Evolutionary conservation across 2,113 vertebrate species (phyloP).

Genomic region (Pungitius pungitius): DNA sequence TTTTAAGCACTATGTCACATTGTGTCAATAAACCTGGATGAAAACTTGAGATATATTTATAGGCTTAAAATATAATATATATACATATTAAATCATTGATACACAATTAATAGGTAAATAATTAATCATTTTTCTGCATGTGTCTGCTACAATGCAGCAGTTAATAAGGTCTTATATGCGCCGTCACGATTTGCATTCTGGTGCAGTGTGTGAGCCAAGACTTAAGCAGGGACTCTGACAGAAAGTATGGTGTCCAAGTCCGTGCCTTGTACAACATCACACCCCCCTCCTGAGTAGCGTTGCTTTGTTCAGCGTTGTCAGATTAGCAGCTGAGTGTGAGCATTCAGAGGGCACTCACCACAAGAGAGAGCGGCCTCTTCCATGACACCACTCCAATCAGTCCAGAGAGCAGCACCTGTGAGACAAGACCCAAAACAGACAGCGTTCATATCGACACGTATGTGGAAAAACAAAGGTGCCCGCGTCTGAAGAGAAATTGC

Average conservation of each 20-base stretch:
- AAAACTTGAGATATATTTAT: neutral
- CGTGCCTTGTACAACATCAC: neutral
- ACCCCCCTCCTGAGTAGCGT: conserved; percentile 16
- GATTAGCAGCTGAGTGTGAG: conserved; percentile 37
- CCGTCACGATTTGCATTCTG: neutral
- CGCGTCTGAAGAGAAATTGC: neutral
- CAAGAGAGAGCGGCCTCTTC: conserved; percentile 97
- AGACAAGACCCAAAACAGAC: conserved; percentile 39
- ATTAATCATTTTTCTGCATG: neutral
- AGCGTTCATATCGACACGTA: conserved; percentile 10
- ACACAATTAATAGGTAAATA: neutral
- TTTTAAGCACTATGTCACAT: conserved; percentile 17
- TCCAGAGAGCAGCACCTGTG: conserved; percentile 95
- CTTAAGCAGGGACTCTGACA: neutral
- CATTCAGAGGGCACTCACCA: conserved; percentile 85
- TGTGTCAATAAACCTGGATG: neutral
- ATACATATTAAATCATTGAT: neutral
- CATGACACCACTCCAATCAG: conserved; percentile 97
- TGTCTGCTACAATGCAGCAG: neutral
- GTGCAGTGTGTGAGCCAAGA: neutral
- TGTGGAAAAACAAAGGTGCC: conserved; percentile 11
- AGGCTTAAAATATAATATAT: neutral
- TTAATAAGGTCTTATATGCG: neutral
- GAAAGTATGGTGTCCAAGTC: neutral
- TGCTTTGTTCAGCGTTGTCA: conserved; percentile 34